These are phyloP conservation scores for Lasioglossum zephyrum DNA, from an alignment of 2,888 invertebrate genomes.

Conservation along the genomic window DNA sequence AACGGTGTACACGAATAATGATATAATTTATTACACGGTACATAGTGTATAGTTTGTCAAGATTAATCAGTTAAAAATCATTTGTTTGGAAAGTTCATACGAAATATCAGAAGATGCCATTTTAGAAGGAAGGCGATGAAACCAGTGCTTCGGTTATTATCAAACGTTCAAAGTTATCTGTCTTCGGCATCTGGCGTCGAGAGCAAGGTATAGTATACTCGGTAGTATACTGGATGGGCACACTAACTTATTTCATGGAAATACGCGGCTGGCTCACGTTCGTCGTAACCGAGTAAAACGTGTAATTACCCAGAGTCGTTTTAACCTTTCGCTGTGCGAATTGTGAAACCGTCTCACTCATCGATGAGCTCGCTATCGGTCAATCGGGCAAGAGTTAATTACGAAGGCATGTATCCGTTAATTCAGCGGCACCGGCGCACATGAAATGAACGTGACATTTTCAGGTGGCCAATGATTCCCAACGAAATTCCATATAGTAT, in stretches of 20 bases:
- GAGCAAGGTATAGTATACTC: neutral
- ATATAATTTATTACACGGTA: neutral
- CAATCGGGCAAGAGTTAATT: slow-evolving; percentile 66
- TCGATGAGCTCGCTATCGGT: slow-evolving; percentile 60
- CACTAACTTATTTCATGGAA: slow-evolving; percentile 70
- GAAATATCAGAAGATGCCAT: slow-evolving; percentile 23
- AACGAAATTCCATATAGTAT: neutral
- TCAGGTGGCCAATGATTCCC: neutral
- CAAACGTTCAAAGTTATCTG: slow-evolving; percentile 31
- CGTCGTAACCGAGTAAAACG: slow-evolving; percentile 40
- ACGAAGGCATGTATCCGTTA: slow-evolving; percentile 41
- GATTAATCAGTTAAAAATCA: neutral
- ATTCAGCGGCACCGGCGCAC: slow-evolving; percentile 28
- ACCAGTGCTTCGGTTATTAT: neutral
- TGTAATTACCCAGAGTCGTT: slow-evolving; percentile 64
- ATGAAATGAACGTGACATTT: slow-evolving; percentile 46
- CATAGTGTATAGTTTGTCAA: neutral
- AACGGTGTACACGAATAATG: too few species aligned
- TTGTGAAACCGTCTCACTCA: slow-evolving; percentile 70
- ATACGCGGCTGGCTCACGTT: slow-evolving; percentile 50
- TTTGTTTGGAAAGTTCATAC: slow-evolving; percentile 9
- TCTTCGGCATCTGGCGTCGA: slow-evolving; percentile 49
- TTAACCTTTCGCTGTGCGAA: slow-evolving; percentile 67
- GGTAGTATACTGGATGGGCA: slow-evolving; percentile 12
- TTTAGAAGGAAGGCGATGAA: neutral